These are phyloP conservation scores for Stenolophus ochropezus DNA, from an alignment of 2,888 invertebrate species.

Conservation along the genomic window DNA sequence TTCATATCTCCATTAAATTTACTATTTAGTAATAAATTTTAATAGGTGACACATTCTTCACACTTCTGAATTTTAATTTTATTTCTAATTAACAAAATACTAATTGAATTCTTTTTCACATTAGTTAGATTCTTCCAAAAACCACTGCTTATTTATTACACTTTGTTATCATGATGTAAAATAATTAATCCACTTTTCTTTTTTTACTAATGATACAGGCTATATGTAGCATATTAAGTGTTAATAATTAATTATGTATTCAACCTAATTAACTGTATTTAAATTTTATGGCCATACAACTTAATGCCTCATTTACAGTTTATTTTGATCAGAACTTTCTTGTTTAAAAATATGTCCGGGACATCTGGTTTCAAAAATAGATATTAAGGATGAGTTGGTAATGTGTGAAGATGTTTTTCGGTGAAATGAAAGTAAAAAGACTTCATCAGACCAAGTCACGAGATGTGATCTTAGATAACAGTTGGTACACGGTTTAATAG, in stretches of 20 bases:
- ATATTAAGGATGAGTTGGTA: constrained; percentile 23
- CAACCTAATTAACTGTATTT: constrained; percentile 26
- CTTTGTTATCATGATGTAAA: background rate
- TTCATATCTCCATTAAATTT: too few species aligned
- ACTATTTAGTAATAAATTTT: too few species aligned
- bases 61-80: too few species aligned
- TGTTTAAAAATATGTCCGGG: constrained; percentile 22
- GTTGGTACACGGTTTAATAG: constrained; percentile 10
- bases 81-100: background rate
- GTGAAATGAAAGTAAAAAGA: constrained; percentile 52
- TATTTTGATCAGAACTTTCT: constrained; percentile 50
- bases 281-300: constrained; percentile 22
- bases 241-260: constrained; percentile 50
- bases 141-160: background rate
- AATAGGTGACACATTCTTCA: too few species aligned
- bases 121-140: background rate
- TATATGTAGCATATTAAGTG: constrained; percentile 27
- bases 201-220: constrained; percentile 31
- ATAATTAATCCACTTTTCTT: constrained; percentile 44
- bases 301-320: constrained; percentile 34
- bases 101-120: background rate
- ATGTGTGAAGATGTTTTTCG: constrained; percentile 11
- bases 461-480: constrained; percentile 14
- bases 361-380: constrained; percentile 37
- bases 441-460: constrained; percentile 10